Percentiles rank a stretch among this genome's conserved stretches.
Evolutionary conservation across 2,113 vertebrate species (phyloP).

Genomic region (Rhea pennata): DNA sequence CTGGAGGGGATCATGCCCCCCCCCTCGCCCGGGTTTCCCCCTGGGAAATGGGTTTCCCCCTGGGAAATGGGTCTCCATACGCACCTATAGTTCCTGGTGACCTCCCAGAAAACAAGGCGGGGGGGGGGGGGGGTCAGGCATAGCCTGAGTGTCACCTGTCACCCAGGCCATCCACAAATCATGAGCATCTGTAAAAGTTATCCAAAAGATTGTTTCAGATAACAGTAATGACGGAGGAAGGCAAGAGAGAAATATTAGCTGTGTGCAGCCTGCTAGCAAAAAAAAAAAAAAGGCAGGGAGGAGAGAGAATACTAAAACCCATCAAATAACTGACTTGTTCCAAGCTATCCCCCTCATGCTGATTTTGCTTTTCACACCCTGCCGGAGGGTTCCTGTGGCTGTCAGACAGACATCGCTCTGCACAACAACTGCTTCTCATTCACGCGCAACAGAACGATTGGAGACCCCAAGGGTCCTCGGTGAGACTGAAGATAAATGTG

Average conservation of each 20-base stretch:
- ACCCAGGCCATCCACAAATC: neutral
- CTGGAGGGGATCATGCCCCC: neutral
- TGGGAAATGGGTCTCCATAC: too few relatives aligned
- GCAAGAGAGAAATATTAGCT: neutral
- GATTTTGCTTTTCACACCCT: neutral
- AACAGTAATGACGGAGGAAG: neutral
- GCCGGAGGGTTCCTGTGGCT: too few relatives aligned
- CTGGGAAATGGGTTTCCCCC: too few relatives aligned
- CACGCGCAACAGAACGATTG: neutral
- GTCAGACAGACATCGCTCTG: fast-evolving
- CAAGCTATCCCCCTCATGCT: neutral
- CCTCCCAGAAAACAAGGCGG: neutral
- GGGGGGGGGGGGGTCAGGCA: too few relatives aligned
- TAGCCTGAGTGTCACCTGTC: neutral
- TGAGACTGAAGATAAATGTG: neutral
- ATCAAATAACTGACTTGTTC: neutral
- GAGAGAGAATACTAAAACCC: neutral
- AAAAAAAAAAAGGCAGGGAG: neutral
- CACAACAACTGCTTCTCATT: neutral
- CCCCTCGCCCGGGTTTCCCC: too few relatives aligned
- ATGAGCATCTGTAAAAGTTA: neutral
- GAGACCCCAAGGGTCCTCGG: neutral
- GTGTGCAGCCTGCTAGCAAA: neutral
- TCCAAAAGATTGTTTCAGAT: too few relatives aligned
- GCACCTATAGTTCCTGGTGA: neutral